These are phyloP conservation scores for Ophioninae sp. DNA, from an alignment of 2,888 invertebrate genomes.

Conservation along the genomic window DNA sequence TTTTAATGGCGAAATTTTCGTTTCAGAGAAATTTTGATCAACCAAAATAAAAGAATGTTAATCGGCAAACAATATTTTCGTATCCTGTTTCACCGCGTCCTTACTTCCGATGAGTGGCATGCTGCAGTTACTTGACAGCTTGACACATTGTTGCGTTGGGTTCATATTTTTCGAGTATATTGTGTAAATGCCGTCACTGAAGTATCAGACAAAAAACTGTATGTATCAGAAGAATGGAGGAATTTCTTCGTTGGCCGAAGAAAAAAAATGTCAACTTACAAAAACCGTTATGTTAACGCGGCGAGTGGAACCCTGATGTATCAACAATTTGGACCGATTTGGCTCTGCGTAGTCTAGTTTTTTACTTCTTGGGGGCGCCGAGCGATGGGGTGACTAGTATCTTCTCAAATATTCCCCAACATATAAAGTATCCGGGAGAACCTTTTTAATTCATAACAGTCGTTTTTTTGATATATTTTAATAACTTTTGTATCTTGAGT, in stretches of 20 bases:
- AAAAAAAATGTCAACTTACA: background rate
- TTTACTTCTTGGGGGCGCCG: no score
- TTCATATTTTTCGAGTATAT: constrained; percentile 55
- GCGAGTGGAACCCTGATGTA: background rate
- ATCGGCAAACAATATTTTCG: constrained; percentile 5
- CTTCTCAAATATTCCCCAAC: no score
- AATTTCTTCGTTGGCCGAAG: background rate
- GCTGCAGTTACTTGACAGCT: constrained; percentile 80
- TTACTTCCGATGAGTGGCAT: constrained; percentile 85
- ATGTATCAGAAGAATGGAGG: background rate
- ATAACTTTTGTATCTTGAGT: no score
- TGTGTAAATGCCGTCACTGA: background rate
- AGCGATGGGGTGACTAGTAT: no score
- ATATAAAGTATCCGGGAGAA: no score
- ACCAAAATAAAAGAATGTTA: background rate
- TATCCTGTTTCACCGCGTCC: constrained; percentile 63
- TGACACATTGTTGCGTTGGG: constrained; percentile 67
- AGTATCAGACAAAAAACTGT: background rate
- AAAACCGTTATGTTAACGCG: background rate
- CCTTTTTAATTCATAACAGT: no score
- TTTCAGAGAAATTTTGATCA: background rate
- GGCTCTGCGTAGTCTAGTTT: no score
- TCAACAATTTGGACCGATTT: no score
- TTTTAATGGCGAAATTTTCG: background rate
- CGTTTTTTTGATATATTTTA: no score